These are phyloP conservation scores for Cacatua alba DNA, from an alignment of 2,113 vertebrate species.

Conservation along the genomic window DNA sequence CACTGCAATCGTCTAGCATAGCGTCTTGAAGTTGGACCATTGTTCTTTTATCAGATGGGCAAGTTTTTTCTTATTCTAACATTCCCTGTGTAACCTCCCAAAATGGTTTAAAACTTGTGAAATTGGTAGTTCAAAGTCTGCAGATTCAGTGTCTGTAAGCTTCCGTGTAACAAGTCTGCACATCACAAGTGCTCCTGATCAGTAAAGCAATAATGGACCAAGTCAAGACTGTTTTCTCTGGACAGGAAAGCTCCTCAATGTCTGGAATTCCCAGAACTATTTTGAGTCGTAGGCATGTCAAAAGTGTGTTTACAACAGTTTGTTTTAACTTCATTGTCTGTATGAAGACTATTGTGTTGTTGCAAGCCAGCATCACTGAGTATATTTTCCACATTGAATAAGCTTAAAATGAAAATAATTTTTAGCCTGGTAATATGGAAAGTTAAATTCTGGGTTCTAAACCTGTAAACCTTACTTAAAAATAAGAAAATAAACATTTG, in stretches of 20 bases:
- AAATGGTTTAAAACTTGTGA: background rate
- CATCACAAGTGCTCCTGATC: background rate
- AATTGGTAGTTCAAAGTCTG: background rate
- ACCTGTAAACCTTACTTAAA: background rate
- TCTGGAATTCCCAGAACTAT: background rate
- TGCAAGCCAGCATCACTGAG: rapidly evolving
- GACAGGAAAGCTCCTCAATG: background rate
- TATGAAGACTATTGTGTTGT: background rate
- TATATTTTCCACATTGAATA: background rate
- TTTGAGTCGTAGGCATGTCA: background rate
- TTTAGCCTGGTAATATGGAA: background rate
- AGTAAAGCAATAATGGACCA: background rate
- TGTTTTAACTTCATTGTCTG: background rate
- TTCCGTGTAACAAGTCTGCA: background rate
- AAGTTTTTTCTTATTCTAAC: background rate
- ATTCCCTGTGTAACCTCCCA: background rate
- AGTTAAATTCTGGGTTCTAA: background rate
- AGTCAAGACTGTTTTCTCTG: background rate
- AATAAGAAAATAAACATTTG: background rate
- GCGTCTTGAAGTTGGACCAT: background rate
- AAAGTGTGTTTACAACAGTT: background rate
- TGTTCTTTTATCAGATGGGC: background rate
- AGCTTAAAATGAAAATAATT: background rate
- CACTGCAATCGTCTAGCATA: background rate
- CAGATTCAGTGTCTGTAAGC: background rate